These are phyloP conservation scores for Gyrodactylus bullatarudis DNA, from an alignment of 1,140 invertebrate genomes.

Conservation along the genomic window DNA sequence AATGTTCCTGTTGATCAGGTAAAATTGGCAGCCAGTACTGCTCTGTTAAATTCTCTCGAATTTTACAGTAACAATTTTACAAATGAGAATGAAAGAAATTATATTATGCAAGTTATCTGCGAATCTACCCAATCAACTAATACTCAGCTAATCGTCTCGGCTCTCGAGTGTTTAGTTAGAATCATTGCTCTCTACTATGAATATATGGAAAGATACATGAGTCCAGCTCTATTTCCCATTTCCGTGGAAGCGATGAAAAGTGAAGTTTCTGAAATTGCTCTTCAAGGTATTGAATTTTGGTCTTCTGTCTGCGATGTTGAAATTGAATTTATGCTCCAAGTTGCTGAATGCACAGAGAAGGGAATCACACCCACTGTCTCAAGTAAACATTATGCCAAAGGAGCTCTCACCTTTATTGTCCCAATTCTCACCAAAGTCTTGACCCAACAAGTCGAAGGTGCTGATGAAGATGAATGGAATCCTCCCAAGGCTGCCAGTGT, in stretches of 20 bases:
- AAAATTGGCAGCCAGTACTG: slow-evolving; percentile 58
- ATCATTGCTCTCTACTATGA: slow-evolving; percentile 95
- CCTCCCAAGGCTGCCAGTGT: slow-evolving; percentile 93
- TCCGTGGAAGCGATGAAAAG: slow-evolving; percentile 93
- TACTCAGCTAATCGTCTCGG: slow-evolving; percentile 47
- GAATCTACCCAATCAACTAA: slow-evolving; percentile 35
- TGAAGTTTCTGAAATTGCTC: slow-evolving; percentile 60
- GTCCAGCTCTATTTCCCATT: slow-evolving; percentile 78
- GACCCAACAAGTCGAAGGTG: slow-evolving; percentile 45
- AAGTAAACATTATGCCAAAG: slow-evolving; percentile 61
- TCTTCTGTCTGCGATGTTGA: slow-evolving; percentile 98
- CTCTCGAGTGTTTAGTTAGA: slow-evolving; percentile 85
- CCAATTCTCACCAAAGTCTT: slow-evolving; percentile 67
- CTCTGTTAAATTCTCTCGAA: slow-evolving; percentile 82
- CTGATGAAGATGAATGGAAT: slow-evolving; percentile 98
- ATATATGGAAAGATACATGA: slow-evolving; percentile 97
- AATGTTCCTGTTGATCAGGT: slow-evolving; percentile 31
- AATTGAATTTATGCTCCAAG: slow-evolving; percentile 71
- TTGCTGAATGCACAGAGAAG: slow-evolving; percentile 32
- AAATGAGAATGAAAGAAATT: slow-evolving; percentile 73
- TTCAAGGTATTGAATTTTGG: slow-evolving; percentile 99
- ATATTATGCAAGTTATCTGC: slow-evolving; percentile 98
- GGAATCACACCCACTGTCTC: slow-evolving; percentile 55
- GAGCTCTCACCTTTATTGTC: slow-evolving; percentile 65
- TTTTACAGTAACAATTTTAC: slow-evolving; percentile 96